A percentile compares a stretch with the other conserved stretches of the same genome.
These are phyloP conservation scores for Onychomys leucogaster DNA, from an alignment of 2,797 vertebrate genomes.

Conservation along the genomic window DNA sequence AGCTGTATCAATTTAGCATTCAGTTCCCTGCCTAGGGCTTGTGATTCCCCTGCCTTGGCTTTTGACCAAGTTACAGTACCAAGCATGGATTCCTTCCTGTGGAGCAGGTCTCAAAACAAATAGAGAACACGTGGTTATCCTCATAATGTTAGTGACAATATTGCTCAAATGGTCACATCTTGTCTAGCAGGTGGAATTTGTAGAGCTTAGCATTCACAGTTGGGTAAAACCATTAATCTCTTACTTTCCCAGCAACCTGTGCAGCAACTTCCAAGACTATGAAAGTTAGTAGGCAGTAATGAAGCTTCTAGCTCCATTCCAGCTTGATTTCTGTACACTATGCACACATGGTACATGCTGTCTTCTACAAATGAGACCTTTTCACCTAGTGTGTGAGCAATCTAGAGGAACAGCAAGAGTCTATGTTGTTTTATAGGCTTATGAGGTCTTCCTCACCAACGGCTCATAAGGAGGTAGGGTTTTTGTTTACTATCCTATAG, in stretches of 20 bases:
- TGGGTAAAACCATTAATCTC: background rate
- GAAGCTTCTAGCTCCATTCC: background rate
- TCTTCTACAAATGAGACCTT: background rate
- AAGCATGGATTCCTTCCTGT: background rate
- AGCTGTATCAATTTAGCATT: background rate
- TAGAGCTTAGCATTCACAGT: background rate
- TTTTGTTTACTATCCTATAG: background rate
- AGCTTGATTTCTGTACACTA: background rate
- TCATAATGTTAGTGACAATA: background rate
- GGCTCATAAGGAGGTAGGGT: background rate
- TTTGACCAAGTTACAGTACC: background rate
- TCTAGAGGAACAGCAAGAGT: background rate
- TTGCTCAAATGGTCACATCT: background rate
- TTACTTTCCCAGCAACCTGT: background rate
- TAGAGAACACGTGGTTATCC: background rate
- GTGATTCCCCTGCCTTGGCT: background rate
- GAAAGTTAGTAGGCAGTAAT: background rate
- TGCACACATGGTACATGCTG: no score
- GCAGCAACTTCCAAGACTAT: background rate
- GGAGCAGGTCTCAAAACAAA: background rate
- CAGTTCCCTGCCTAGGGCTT: background rate
- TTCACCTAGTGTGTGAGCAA: background rate
- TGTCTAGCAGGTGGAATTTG: background rate
- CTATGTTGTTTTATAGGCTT: background rate
- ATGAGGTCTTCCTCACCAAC: background rate